A percentile compares a stretch with the other conserved stretches of the same genome.
Evolutionary conservation across 2,888 invertebrate species (phyloP).

Genomic region (Tridacna gigas): DNA sequence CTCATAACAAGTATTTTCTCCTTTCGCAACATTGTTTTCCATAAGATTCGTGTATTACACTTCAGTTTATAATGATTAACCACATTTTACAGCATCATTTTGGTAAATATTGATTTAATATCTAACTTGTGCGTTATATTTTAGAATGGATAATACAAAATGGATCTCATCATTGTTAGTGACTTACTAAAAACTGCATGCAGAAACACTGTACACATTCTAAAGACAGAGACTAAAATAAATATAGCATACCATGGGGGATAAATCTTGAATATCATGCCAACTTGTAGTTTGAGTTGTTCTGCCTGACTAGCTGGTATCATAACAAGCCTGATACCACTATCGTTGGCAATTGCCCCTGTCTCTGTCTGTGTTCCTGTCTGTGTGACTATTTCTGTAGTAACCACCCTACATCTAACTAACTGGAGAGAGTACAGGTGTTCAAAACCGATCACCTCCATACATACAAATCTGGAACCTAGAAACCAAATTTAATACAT

Average conservation of each 20-base stretch:
- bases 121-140: no score
- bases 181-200: no score
- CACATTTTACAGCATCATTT: no score
- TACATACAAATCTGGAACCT: slow-evolving; percentile 50
- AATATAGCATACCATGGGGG: slow-evolving; percentile 71
- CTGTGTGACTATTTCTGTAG: neutral
- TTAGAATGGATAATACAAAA: no score
- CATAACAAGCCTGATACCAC: slow-evolving; percentile 51
- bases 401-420: slow-evolving; percentile 49
- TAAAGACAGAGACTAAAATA: no score
- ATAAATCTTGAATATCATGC: slow-evolving; percentile 67
- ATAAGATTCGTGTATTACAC: no score
- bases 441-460: slow-evolving; percentile 68
- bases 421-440: slow-evolving; percentile 66
- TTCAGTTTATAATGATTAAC: no score
- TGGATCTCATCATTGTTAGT: no score
- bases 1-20: no score
- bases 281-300: slow-evolving; percentile 60
- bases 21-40: no score
- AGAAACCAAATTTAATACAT: neutral
- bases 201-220: no score
- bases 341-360: neutral
- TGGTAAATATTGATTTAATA: no score
- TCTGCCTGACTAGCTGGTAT: slow-evolving; percentile 65
- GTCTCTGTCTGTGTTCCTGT: neutral